A percentile compares a stretch with the other conserved stretches of the same genome.
These are phyloP conservation scores for Clarias magur DNA, from an alignment of 2,113 vertebrate genomes.

Conservation along the genomic window DNA sequence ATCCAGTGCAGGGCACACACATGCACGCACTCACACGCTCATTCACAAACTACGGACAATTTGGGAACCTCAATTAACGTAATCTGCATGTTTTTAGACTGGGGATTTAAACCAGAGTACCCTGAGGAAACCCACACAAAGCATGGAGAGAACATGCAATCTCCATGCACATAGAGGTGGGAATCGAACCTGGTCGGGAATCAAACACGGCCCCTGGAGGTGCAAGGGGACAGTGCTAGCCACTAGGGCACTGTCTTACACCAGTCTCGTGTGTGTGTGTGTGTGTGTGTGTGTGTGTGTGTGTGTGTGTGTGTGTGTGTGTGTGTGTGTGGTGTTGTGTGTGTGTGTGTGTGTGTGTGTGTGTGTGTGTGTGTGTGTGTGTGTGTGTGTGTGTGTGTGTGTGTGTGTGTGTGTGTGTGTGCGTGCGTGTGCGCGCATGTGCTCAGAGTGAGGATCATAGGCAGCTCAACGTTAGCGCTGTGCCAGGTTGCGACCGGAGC, in stretches of 20 bases:
- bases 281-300: neutral
- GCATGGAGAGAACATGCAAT: too few species aligned
- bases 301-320: slow-evolving; percentile 13
- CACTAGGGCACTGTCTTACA: neutral
- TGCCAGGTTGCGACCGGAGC: slow-evolving; percentile 80
- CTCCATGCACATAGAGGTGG: too few species aligned
- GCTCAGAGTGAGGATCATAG: slow-evolving; percentile 81
- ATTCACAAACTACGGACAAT: too few species aligned
- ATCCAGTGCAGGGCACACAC: too few species aligned
- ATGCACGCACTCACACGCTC: too few species aligned
- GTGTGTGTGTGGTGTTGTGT: slow-evolving; percentile 12
- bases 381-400: slow-evolving; percentile 6
- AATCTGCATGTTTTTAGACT: too few species aligned
- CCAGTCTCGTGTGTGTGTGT: neutral
- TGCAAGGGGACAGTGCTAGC: too few species aligned
- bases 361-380: slow-evolving; percentile 16
- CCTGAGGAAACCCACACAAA: too few species aligned
- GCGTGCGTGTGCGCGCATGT: slow-evolving; percentile 3
- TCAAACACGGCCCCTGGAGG: too few species aligned
- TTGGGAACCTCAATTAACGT: too few species aligned
- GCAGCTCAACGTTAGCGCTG: slow-evolving; percentile 82
- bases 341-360: slow-evolving; percentile 6
- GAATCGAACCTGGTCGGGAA: too few species aligned
- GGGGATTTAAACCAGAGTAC: too few species aligned
- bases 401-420: slow-evolving; percentile 9